Evolutionary conservation across 2,888 invertebrate species (phyloP).

Genomic region (Habroteleia sp.): DNA sequence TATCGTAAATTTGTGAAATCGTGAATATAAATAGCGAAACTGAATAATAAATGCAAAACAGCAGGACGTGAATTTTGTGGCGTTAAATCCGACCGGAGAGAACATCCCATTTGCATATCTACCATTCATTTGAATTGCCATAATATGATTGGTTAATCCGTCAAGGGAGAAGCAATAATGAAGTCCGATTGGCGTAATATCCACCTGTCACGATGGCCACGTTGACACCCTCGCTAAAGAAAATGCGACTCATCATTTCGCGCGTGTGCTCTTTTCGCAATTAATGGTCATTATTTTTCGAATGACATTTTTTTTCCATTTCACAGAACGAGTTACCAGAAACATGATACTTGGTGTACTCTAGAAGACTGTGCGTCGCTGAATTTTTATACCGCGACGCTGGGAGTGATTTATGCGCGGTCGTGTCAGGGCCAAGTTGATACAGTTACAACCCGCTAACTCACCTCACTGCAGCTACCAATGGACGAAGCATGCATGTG

Average conservation of each 20-base stretch:
- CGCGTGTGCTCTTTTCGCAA: neutral
- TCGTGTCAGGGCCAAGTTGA: conserved; percentile 79
- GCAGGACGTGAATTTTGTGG: conserved; percentile 24
- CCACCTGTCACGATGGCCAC: conserved; percentile 6
- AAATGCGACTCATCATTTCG: conserved; percentile 7
- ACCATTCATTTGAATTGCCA: conserved; percentile 32
- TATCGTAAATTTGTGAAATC: too few relatives aligned
- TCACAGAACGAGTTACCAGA: conserved; percentile 41
- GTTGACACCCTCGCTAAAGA: conserved; percentile 2
- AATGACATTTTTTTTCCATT: neutral
- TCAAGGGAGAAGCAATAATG: conserved; percentile 33
- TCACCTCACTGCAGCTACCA: conserved; percentile 68
- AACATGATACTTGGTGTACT: conserved; percentile 38
- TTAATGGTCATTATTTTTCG: conserved; percentile 5
- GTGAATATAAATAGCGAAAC: too few relatives aligned
- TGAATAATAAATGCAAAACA: conserved; percentile 33
- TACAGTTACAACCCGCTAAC: conserved; percentile 79
- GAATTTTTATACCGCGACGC: conserved; percentile 54
- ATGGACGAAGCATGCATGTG: conserved; percentile 56
- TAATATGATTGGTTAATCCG: conserved; percentile 51
- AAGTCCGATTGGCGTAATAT: conserved; percentile 42
- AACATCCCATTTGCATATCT: conserved; percentile 36
- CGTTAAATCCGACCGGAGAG: conserved; percentile 9
- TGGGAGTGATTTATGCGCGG: conserved; percentile 77
- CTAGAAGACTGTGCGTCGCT: conserved; percentile 39